These are phyloP conservation scores for Cosmia pyralina DNA, from an alignment of 2,888 invertebrate species.

Conservation along the genomic window DNA sequence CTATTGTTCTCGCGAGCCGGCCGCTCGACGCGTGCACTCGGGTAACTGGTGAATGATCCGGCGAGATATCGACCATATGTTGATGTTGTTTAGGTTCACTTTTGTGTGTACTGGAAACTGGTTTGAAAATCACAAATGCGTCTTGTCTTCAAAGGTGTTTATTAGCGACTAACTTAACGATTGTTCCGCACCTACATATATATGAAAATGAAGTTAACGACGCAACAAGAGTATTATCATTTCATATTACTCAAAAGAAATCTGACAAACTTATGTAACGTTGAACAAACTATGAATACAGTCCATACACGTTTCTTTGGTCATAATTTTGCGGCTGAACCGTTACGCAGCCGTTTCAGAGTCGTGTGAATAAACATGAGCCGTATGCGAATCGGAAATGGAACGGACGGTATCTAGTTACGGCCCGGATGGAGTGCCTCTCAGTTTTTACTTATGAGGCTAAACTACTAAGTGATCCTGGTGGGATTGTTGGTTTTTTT, in stretches of 20 bases:
- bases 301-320: conserved; percentile 29
- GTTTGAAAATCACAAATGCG: too few species aligned
- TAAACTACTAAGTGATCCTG: conserved; percentile 46
- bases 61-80: too few species aligned
- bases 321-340: conserved; percentile 52
- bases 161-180: too few species aligned
- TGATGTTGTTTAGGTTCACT: too few species aligned
- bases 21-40: too few species aligned
- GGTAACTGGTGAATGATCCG: too few species aligned
- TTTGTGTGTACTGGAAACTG: too few species aligned
- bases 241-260: conserved; percentile 16
- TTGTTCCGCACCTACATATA: too few species aligned
- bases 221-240: too few species aligned
- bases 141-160: too few species aligned
- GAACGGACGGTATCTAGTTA: conserved; percentile 50
- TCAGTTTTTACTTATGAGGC: conserved; percentile 50
- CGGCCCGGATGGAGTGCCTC: conserved; percentile 32
- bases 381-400: conserved; percentile 55
- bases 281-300: conserved; percentile 18
- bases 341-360: conserved; percentile 46
- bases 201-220: too few species aligned
- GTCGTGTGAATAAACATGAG: conserved; percentile 58
- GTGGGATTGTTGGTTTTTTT: background rate
- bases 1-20: too few species aligned
- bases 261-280: background rate